Conservation (phyloP, 2,888 invertebrate genomes). For the Digitonthophagus gazella region DNA sequence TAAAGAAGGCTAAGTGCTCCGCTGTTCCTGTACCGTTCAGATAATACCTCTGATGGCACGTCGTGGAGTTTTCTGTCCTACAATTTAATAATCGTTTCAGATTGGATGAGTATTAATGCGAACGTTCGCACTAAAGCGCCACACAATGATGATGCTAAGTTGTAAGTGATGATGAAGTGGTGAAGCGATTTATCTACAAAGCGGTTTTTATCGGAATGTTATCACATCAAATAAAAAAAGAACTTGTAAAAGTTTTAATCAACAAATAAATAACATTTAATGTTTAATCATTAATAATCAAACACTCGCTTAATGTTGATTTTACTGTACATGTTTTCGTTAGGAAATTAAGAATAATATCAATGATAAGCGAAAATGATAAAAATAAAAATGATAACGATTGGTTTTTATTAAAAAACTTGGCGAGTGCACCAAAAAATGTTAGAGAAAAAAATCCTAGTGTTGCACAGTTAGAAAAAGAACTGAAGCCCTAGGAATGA, state of each 20-base stretch:
- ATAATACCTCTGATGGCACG: not conserved
- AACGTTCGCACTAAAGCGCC: not conserved
- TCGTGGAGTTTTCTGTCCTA: not conserved
- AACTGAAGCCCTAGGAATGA: conserved; percentile 18
- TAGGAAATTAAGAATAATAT: not conserved
- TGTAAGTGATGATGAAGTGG: not conserved
- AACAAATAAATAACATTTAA: too few relatives aligned
- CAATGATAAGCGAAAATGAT: not conserved
- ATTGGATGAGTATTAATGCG: not conserved
- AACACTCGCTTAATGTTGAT: too few relatives aligned
- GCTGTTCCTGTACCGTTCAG: not conserved
- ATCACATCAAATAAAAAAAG: too few relatives aligned
- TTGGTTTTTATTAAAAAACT: too few relatives aligned
- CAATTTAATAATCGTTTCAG: not conserved
- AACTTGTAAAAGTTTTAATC: too few relatives aligned
- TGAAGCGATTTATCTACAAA: not conserved
- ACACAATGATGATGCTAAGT: not conserved
- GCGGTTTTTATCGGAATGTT: not conserved
- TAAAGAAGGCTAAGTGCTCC: not conserved
- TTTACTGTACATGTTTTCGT: too few relatives aligned
- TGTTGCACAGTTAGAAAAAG: not conserved
- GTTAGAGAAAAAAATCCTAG: not conserved
- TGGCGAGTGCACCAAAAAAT: too few relatives aligned
- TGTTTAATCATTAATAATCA: too few relatives aligned
- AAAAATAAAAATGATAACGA: not conserved